phyloP scores from a whole-genome alignment of 2,113 vertebrate species.

The Oncorhynchus nerka region DNA sequence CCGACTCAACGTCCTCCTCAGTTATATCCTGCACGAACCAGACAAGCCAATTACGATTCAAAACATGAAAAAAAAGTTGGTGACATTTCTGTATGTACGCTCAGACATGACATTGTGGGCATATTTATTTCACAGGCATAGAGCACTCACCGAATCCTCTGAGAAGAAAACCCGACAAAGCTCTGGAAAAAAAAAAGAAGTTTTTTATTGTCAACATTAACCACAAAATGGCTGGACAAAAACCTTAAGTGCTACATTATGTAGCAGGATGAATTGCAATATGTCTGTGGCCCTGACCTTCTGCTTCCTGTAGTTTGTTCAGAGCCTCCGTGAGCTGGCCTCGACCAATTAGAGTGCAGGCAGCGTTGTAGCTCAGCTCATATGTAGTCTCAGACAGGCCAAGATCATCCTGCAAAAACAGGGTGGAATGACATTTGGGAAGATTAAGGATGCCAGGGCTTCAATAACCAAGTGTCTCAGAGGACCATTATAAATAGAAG shows the following conservation, averaged over 20 bases:
- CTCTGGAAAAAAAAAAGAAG: conserved; percentile 79
- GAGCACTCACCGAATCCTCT: conserved; percentile 90
- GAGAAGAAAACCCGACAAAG: conserved; percentile 87
- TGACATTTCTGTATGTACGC: too few relatives aligned
- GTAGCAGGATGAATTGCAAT: too few relatives aligned
- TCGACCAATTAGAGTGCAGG: conserved; percentile 90
- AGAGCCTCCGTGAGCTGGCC: conserved; percentile 84
- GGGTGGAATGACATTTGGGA: neutral
- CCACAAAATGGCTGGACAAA: neutral
- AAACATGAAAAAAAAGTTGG: too few relatives aligned
- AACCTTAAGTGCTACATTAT: neutral
- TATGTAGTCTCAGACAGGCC: conserved; percentile 91
- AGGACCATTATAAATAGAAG: too few relatives aligned
- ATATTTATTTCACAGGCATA: too few relatives aligned
- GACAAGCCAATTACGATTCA: neutral
- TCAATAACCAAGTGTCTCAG: neutral
- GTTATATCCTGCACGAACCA: conserved; percentile 62
- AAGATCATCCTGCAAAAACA: conserved; percentile 81
- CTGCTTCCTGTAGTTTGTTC: conserved; percentile 88
- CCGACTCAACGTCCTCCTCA: conserved; percentile 91
- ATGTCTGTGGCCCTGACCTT: conserved; percentile 75
- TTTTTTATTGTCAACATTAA: too few relatives aligned
- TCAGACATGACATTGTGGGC: neutral
- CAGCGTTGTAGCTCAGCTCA: conserved; percentile 92
- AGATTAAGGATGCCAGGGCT: neutral